phyloP scores from a whole-genome alignment of 2,888 invertebrate species.

The Dicycla oo region DNA sequence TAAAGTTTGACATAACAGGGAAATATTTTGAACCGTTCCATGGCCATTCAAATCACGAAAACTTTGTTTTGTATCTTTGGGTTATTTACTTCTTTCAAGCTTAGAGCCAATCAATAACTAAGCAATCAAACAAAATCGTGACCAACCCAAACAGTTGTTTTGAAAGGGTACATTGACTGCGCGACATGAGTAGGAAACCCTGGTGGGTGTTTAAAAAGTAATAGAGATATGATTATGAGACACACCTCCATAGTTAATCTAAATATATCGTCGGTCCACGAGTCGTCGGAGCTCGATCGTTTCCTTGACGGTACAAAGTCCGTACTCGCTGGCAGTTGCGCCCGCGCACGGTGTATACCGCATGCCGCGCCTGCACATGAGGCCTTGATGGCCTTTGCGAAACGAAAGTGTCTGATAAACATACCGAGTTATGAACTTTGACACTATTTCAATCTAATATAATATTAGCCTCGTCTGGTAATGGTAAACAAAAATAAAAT shows the following conservation, averaged over 20 bases:
- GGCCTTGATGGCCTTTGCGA: conserved; percentile 44
- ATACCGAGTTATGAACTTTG: background rate
- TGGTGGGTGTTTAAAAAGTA: conserved; percentile 37
- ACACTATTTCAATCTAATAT: conserved; percentile 24
- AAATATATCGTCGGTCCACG: conserved; percentile 56
- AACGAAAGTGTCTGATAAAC: conserved; percentile 36
- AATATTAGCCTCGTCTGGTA: background rate
- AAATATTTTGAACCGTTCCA: background rate
- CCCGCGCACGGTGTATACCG: conserved; percentile 23
- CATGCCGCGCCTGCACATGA: conserved; percentile 31
- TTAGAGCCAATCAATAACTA: background rate
- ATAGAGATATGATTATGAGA: conserved; percentile 38
- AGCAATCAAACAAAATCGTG: background rate
- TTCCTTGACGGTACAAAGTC: conserved; percentile 62
- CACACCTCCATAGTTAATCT: conserved; percentile 65
- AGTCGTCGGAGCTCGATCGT: conserved; percentile 26
- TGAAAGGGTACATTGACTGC: conserved; percentile 17
- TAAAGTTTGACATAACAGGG: conserved; percentile 10
- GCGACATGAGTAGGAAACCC: conserved; percentile 1
- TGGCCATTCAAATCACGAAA: background rate
- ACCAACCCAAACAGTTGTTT: background rate
- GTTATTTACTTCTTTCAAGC: background rate
- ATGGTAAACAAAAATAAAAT: conserved; percentile 2
- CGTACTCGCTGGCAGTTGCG: conserved; percentile 34
- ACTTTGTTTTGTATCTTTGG: background rate